Percentiles rank a stretch among this genome's conserved stretches.
Conservation (phyloP, 2,113 vertebrate genomes). For the Heterochromis multidens region DNA sequence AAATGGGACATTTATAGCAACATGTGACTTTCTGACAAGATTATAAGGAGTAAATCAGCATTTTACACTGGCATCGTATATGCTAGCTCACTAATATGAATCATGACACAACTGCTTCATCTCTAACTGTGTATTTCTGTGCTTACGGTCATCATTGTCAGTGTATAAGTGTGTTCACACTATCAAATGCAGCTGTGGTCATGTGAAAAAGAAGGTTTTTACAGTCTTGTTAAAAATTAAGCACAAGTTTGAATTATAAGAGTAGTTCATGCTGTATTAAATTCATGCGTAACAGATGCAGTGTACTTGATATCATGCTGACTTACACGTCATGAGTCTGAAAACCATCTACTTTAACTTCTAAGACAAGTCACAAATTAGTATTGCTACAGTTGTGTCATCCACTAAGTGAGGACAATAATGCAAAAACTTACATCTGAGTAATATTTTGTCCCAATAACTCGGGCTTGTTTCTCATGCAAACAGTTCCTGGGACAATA, state of each 20-base stretch:
- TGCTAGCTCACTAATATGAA: not conserved
- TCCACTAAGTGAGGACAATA: not conserved
- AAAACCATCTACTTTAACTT: not conserved
- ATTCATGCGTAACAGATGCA: not conserved
- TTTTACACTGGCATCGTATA: not conserved
- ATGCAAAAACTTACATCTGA: constrained; percentile 85
- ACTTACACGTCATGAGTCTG: not conserved
- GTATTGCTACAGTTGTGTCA: not conserved
- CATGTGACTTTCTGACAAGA: not conserved
- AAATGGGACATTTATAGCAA: not conserved
- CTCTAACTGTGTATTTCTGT: no score
- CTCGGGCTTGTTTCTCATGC: constrained; percentile 80
- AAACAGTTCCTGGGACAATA: constrained; percentile 92
- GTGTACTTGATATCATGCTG: not conserved
- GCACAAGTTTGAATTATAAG: not conserved
- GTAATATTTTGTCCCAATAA: constrained; percentile 88
- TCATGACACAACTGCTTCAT: no score
- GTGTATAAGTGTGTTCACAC: no score
- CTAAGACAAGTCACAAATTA: not conserved
- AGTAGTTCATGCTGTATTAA: not conserved
- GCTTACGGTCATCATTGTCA: no score
- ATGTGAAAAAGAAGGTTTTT: no score
- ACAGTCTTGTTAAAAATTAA: not conserved
- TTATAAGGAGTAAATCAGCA: no score
- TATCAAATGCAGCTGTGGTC: not conserved